Conservation (phyloP, 2,113 vertebrate species). For the Cyphomyrus plagiostoma region DNA sequence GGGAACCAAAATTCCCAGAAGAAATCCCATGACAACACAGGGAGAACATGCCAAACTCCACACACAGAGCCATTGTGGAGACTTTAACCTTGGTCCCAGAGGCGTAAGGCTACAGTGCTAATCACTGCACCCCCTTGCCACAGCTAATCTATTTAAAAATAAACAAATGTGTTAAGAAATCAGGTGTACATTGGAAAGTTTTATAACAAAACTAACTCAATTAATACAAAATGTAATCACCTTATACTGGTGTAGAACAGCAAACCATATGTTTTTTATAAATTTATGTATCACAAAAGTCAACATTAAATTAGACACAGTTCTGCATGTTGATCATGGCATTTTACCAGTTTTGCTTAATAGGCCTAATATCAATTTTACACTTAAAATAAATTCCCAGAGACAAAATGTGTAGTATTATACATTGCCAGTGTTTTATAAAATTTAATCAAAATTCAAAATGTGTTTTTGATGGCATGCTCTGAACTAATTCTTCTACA, state of each 20-base stretch:
- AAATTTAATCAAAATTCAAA: not conserved
- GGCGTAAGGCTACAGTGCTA: not conserved
- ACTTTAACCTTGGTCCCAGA: not conserved
- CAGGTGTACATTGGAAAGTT: not conserved
- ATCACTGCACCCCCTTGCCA: not conserved
- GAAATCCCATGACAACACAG: not conserved
- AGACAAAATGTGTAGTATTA: not conserved
- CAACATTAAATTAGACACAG: not conserved
- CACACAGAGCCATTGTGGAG: not conserved
- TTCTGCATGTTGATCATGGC: not conserved
- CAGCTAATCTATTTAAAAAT: not conserved
- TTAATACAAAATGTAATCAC: constrained; percentile 13
- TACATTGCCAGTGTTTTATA: not conserved
- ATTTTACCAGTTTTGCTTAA: not conserved
- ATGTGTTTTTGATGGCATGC: not conserved
- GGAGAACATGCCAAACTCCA: not conserved
- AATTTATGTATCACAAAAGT: not conserved
- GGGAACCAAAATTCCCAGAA: no score
- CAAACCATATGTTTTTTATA: constrained; percentile 5
- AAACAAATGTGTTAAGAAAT: not conserved
- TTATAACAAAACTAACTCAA: constrained; percentile 3
- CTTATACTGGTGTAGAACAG: not conserved
- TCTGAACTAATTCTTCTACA: not conserved
- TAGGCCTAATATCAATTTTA: not conserved
- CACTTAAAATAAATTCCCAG: not conserved